Evolutionary conservation across 1,140 invertebrate species (phyloP).

Genomic region (Thaumetopoea pityocampa): DNA sequence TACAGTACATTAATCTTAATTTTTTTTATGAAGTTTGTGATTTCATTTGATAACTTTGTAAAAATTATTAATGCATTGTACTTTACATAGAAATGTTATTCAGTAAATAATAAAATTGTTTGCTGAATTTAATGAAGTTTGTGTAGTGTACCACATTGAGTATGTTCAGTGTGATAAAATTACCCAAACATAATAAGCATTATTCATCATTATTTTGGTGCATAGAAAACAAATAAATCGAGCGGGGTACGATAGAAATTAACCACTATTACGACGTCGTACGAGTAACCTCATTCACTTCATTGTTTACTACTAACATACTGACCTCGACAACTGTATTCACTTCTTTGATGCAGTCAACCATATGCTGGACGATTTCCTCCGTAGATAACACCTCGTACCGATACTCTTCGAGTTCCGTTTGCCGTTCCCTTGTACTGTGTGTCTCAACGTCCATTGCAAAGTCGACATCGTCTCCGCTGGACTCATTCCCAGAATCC

Average conservation of each 20-base stretch:
- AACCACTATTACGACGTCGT: constrained; percentile 40
- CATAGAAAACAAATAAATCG: constrained; percentile 11
- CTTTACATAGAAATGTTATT: no score
- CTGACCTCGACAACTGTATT: constrained; percentile 90
- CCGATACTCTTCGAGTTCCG: constrained; percentile 92
- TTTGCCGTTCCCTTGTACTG: constrained; percentile 84
- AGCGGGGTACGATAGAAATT: constrained; percentile 25
- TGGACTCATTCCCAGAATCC: constrained; percentile 94
- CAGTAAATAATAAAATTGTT: no score
- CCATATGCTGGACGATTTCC: constrained; percentile 97
- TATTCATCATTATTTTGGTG: no score
- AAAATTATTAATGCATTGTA: no score
- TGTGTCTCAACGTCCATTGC: constrained; percentile 92
- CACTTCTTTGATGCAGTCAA: constrained; percentile 97
- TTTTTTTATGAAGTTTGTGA: no score
- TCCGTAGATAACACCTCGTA: constrained; percentile 96
- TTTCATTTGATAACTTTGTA: no score
- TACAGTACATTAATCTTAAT: no score
- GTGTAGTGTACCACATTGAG: no score
- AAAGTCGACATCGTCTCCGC: constrained; percentile 92
- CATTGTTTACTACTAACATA: constrained; percentile 72
- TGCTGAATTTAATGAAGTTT: no score
- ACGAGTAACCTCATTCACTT: constrained; percentile 66
- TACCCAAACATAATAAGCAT: no score
- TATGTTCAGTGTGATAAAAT: no score